Evolutionary conservation across 2,888 invertebrate genomes (phyloP).

Genomic region (Rhogogaster chlorosoma): DNA sequence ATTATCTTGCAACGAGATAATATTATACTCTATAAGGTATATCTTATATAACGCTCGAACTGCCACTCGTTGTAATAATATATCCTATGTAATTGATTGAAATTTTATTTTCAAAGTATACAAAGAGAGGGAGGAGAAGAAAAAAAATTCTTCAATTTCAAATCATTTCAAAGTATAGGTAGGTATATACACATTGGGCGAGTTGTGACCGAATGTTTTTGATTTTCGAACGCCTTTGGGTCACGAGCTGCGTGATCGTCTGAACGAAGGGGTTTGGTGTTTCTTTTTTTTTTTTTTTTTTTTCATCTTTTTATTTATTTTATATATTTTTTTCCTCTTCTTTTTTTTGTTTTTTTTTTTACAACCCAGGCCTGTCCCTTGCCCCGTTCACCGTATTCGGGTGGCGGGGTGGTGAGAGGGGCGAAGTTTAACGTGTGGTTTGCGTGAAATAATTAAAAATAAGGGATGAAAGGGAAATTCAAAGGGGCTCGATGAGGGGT

Average conservation of each 20-base stretch:
- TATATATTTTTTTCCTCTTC: not conserved
- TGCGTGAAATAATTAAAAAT: slow-evolving; percentile 66
- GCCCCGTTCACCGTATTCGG: slow-evolving; percentile 35
- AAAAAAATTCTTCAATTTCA: not conserved
- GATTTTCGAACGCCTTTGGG: slow-evolving; percentile 41
- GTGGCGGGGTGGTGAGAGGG: too few relatives aligned
- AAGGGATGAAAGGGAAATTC: slow-evolving; percentile 63
- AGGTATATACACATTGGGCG: not conserved
- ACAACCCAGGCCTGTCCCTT: not conserved
- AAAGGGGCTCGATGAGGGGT: slow-evolving; percentile 38
- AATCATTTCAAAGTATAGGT: not conserved
- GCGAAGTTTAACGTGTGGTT: slow-evolving; percentile 55
- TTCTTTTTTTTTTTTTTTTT: not conserved
- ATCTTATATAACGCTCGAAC: not conserved
- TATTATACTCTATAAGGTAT: too few relatives aligned
- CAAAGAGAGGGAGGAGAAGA: too few relatives aligned
- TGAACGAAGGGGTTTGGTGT: not conserved
- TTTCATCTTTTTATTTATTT: not conserved
- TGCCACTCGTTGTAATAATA: not conserved
- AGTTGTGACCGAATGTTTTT: slow-evolving; percentile 34
- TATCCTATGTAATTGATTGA: slow-evolving; percentile 2
- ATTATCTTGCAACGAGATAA: not conserved
- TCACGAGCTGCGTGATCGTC: slow-evolving; percentile 14
- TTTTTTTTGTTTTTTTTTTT: not conserved
- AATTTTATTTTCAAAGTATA: not conserved